Evolutionary conservation across 2,113 vertebrate genomes (phyloP).

Genomic region (Cathartes aura): DNA sequence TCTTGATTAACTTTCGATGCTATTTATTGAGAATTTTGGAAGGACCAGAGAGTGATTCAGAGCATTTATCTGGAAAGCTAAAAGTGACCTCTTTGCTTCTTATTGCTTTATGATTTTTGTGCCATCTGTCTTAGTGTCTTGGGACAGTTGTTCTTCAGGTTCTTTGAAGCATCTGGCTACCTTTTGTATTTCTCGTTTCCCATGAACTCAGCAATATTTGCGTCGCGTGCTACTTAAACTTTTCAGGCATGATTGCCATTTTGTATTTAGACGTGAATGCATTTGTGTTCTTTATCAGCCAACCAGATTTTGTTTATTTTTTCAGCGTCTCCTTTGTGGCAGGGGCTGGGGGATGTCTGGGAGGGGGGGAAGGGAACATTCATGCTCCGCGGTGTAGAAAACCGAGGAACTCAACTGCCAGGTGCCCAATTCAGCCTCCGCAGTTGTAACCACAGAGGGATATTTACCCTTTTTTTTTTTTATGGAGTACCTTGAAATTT

Average conservation of each 20-base stretch:
- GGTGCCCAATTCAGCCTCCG: not conserved
- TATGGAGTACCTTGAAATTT: not conserved
- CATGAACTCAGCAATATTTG: not conserved
- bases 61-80: not conserved
- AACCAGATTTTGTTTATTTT: slow-evolving; percentile 36
- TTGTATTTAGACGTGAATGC: not conserved
- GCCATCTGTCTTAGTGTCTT: not conserved
- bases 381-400: not conserved
- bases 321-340: not conserved
- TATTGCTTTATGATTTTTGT: not conserved
- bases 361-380: not conserved
- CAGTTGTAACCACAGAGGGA: not conserved
- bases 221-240: not conserved
- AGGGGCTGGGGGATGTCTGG: not conserved
- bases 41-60: not conserved
- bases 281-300: slow-evolving; percentile 58
- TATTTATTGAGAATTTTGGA: not conserved
- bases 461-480: not conserved
- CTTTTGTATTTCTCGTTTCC: slow-evolving; percentile 46
- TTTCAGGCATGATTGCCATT: slow-evolving; percentile 30
- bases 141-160: not conserved
- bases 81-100: not conserved
- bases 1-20: not conserved
- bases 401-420: not conserved
- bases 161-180: slow-evolving; percentile 28